Conservation (phyloP, 2,797 vertebrate species). For the Ateles fusciceps region DNA sequence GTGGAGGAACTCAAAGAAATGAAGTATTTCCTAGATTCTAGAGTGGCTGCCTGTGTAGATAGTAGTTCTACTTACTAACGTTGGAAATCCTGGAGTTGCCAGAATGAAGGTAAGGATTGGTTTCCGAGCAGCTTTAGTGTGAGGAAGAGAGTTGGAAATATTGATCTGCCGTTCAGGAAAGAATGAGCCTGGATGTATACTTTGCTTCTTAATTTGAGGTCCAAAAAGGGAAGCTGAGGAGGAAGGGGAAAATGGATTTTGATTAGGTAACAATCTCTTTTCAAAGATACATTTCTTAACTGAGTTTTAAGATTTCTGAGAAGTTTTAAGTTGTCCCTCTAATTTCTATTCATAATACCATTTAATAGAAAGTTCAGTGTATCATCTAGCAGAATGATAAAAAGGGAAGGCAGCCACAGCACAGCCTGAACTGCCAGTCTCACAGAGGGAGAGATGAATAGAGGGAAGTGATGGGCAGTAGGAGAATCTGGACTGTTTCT, state of each 20-base stretch:
- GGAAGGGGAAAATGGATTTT: background rate
- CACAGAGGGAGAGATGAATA: background rate
- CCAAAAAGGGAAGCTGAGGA: background rate
- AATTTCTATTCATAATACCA: background rate
- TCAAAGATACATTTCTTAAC: background rate
- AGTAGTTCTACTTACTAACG: background rate
- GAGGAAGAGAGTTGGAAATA: slow-evolving; percentile 1
- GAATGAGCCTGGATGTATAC: background rate
- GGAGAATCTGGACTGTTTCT: background rate
- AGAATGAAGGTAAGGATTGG: background rate
- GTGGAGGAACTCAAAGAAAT: background rate
- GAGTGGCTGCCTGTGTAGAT: background rate
- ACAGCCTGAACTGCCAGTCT: accelerated
- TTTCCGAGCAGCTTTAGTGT: slow-evolving; percentile 4
- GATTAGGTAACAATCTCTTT: background rate
- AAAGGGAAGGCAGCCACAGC: background rate
- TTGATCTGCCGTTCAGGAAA: background rate
- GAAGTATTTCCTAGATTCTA: background rate
- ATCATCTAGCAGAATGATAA: background rate
- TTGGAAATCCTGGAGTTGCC: background rate
- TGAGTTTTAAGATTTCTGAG: slow-evolving; percentile 13
- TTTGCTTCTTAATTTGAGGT: slow-evolving; percentile 6
- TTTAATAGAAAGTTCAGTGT: background rate
- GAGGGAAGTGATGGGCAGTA: background rate
- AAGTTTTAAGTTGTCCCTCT: slow-evolving; percentile 2